Evolutionary conservation across 2,888 invertebrate species (phyloP), one percentile per base, ranked within the genome.

Genomic region (Macrosoma leucophasiata): DNA sequence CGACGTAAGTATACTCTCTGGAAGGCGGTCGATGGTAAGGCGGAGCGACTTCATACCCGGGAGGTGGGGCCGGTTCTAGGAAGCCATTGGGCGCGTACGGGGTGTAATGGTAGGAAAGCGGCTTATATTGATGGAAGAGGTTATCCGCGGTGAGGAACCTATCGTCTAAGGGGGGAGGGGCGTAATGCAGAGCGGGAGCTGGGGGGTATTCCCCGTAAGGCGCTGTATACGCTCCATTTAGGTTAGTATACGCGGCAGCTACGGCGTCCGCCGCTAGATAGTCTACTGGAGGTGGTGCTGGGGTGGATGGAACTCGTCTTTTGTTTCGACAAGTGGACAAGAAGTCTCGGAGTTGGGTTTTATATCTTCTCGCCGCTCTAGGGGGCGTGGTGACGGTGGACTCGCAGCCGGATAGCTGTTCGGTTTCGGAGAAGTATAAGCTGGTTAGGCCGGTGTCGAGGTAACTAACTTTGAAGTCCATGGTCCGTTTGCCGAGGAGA

Each of bases 401-500:
- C 43, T 86, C 87, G 36, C 88, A 87, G 22, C 87, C 81, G 2
- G 89, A 81, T 10, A 94, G 75, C 66, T 92, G 93, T 62, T 95
- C 95, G 24, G 90, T 88, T 61, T 96, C 96, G 4, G 93, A 92
- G 78, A 96, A 95, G 78, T 96, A 96, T 34, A 92, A 90, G 60
- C 94, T 96, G 9, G 95, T 95, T 45, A 97, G 86, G 9, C 96
- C 96, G 0, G 96, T 96, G 68, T 97, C 97, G 58, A 98, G 87
- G 78, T 98, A 98, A 68, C 97, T 97, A 34, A 96, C 96, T 88
- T 98, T 98, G 78, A 98, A 98, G 78, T 98, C 98, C 94, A 97
- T 97, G 4, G 98, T 98, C 47, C 99, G 89, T 76, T 99, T 99
- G 18, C 98, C 98, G 28, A 98, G 87, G 41, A 99, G 85, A 77